Evolutionary conservation across 2,888 invertebrate species (phyloP).

Genomic region (Tholera decimalis): DNA sequence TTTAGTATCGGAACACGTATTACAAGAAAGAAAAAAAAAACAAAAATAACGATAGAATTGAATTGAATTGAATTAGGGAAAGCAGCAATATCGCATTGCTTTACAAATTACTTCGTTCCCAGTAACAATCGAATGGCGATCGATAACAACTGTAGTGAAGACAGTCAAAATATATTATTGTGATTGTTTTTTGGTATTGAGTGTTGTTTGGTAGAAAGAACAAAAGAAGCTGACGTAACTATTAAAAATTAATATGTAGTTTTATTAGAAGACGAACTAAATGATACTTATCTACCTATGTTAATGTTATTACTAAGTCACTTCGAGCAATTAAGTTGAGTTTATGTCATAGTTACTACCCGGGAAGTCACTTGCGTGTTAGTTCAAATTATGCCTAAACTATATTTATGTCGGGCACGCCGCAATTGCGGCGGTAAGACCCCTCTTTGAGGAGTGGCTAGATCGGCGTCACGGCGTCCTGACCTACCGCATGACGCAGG

Average conservation of each 20-base stretch:
- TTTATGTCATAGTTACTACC: too few species aligned
- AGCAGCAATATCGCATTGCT: slow-evolving; percentile 43
- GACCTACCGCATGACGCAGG: too few species aligned
- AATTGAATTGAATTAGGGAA: slow-evolving; percentile 66
- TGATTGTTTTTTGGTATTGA: not conserved
- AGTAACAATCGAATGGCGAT: slow-evolving; percentile 49
- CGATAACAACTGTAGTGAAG: slow-evolving; percentile 11
- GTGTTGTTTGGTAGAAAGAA: not conserved
- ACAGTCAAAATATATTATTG: not conserved
- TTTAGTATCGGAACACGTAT: slow-evolving; percentile 1
- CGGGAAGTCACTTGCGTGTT: too few species aligned
- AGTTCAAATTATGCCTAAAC: too few species aligned
- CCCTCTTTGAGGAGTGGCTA: too few species aligned
- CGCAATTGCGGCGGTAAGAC: too few species aligned
- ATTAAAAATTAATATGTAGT: too few species aligned
- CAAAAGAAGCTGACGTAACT: not conserved
- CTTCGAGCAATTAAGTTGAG: too few species aligned
- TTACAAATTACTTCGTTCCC: slow-evolving; percentile 55
- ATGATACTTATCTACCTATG: too few species aligned
- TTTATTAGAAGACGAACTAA: not conserved
- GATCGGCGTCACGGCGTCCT: too few species aligned
- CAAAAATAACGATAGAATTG: slow-evolving; percentile 52
- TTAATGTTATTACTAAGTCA: too few species aligned
- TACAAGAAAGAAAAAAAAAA: slow-evolving; percentile 39
- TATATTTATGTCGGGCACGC: too few species aligned